Percentiles rank a stretch among this genome's conserved stretches.
phyloP scores from a whole-genome alignment of 37 sponge, comb jelly and placozoan species.

The Diacarnus erythraeanus region DNA sequence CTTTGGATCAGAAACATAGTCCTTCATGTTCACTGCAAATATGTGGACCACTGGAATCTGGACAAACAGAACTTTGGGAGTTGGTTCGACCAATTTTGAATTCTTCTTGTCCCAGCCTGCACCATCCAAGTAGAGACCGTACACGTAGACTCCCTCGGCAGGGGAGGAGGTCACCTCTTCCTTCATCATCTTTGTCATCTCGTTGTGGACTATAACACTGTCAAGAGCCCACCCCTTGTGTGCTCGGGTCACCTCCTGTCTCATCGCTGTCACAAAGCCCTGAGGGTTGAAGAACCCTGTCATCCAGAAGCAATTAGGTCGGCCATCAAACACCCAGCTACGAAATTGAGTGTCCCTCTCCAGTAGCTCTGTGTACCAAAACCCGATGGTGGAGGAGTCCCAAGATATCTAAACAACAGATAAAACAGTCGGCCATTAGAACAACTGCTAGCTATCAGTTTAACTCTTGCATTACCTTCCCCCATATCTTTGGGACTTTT shows the following conservation, averaged over 20 bases:
- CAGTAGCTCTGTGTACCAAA: conserved; percentile 99
- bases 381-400: conserved; percentile 97
- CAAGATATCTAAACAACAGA: conserved; percentile 78
- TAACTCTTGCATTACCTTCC: conserved; percentile 75
- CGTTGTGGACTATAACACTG: conserved; percentile 93
- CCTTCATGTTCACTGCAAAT: conserved; percentile 82
- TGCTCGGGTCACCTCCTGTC: conserved; percentile 96
- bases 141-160: conserved; percentile 93
- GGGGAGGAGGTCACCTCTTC: conserved; percentile 92
- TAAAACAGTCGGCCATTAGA: too few species aligned
- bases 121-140: conserved; percentile 96
- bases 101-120: conserved; percentile 96
- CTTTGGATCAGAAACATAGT: conserved; percentile 68
- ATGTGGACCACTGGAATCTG: conserved; percentile 91
- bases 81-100: conserved; percentile 77
- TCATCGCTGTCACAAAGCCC: conserved; percentile 99
- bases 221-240: conserved; percentile 99
- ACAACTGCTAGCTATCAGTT: neutral
- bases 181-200: conserved; percentile 84
- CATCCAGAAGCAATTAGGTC: conserved; percentile 98
- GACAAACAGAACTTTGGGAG: conserved; percentile 91
- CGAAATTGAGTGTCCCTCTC: conserved; percentile 96
- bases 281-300: conserved; percentile 99
- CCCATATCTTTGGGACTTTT: conserved; percentile 88
- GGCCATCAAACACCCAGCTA: conserved; percentile 89